Base-by-base conservation (phyloP, 2,113 vertebrate genomes). In the Chaetorhynchus papuensis region DNA sequence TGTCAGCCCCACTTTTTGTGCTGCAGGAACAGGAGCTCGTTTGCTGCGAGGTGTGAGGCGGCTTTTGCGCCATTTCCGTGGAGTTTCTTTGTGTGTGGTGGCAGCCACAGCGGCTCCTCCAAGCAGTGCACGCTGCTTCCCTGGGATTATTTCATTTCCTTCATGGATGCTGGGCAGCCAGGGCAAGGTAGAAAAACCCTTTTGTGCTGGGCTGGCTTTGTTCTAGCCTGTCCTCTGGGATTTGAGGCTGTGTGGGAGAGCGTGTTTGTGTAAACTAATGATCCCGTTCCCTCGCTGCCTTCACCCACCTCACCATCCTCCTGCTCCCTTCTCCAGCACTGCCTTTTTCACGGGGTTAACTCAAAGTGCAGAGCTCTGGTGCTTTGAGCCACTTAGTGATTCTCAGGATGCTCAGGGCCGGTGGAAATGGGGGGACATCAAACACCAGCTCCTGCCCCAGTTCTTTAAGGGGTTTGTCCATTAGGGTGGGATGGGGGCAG, bases 351-450 rank as follows among this genome's bases (percentile, higher is more conserved):
- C 15, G 4, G 44, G 64, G 44, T 64, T 69, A 77, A 85, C 87
- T 80, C 91, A 79, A 74, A 96, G 94, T 4, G 66, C 66, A 86
- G 31, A 64, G 85, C 87, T 90, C 27, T n/a, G 71, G 66, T 54
- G 83, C 4, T 61, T n/a, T 3, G 63, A 37, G 52, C 8, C n/a
- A 35, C 45, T 65, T 19, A 70, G 84, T 21, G 64, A 61, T 50
- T 35, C 79, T 49, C 33, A 11, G n/a, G 66, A 5, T 70, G 37
- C 41, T 54, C 1, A 14, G 54, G 49, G 7, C 45, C 1, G 2
- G 82, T 42, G 79, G 24, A 78, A 21, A 78, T 27, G 50, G 56
- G 49, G 17, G 45, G 54, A 47, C 59, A 90, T 91, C 78, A 77
- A 74, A 77, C 42, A 70, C 11, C 54, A 44, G 63, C 41, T 74